Evolutionary conservation across 2,113 vertebrate species (phyloP), one percentile per base, ranked within the genome.

Genomic region (Dasyornis broadbenti): DNA sequence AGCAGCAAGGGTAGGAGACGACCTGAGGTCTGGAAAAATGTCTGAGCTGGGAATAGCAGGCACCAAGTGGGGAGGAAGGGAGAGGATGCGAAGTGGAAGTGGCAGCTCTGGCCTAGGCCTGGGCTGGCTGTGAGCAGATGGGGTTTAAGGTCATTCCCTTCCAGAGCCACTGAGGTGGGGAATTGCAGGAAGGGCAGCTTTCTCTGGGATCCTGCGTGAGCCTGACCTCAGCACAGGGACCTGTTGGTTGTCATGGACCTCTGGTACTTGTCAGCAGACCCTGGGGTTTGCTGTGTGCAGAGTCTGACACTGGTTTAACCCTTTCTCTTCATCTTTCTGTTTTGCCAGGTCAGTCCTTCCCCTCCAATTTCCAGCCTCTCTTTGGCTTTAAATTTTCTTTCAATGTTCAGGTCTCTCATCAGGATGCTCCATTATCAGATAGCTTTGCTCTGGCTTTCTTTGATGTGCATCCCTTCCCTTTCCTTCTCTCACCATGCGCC

Each of bases 91-190:
- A 20, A 65, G 69, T 9, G n/a, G 70, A 79, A 61, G 31, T 19
- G 65, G 50, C 40, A 47, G 80, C 10, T 61, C 50, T 52, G 57
- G 44, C 30, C 61, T 75, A 35, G 61, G 44, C 20, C 59, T 65
- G 9, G 33, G 44, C n/a, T 6, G 13, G 15, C 49, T 0, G 1
- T 20, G 44, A 18, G 23, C 65, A 40, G 10, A 1, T 12, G 19
- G 16, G 3, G 8, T 9, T 77, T 39, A 39, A 39, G n/a, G 17
- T 57, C 6, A 0, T 16, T 47, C 27, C 15, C 2, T 68, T 31
- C 22, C 37, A 39, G 50, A 49, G 50, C 6, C 56, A 13, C 24
- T 1, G 2, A 30, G 26, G 9, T 4, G 6, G 45, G 40, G 24
- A 53, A 63, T 2, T 27, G 63, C 44, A 80, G 86, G 57, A 72